A percentile compares a stretch with the other conserved stretches of the same genome.
phyloP scores from a whole-genome alignment of 2,888 invertebrate species.

The Nineta flava region DNA sequence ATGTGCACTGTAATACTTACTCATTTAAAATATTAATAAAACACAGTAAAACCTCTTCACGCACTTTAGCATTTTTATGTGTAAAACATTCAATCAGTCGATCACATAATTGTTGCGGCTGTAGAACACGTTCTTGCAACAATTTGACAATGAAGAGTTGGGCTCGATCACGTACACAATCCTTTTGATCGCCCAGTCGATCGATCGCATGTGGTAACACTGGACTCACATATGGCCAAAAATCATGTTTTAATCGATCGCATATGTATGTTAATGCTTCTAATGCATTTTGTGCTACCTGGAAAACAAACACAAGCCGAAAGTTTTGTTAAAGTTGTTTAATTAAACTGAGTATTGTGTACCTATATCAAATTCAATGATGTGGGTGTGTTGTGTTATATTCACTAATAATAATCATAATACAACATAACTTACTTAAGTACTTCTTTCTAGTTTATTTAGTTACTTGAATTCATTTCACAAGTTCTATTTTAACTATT shows the following conservation, averaged over 20 bases:
- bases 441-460: no score
- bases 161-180: constrained; percentile 46
- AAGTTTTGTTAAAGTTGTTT: no score
- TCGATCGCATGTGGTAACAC: constrained; percentile 72
- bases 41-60: constrained; percentile 75
- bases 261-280: constrained; percentile 76
- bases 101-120: constrained; percentile 55
- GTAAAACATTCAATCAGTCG: constrained; percentile 49
- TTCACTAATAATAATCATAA: no score
- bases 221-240: constrained; percentile 69
- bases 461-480: no score
- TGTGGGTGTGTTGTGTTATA: not conserved
- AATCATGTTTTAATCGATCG: constrained; percentile 74
- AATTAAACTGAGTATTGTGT: no score
- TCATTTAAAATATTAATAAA: constrained; percentile 69
- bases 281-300: constrained; percentile 85
- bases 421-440: no score
- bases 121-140: constrained; percentile 52
- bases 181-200: constrained; percentile 40
- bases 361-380: no score
- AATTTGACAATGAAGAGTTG: constrained; percentile 54
- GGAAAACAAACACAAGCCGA: constrained; percentile 20
- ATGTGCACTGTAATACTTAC: constrained; percentile 34
- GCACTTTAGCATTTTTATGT: constrained; percentile 85
- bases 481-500: no score